Evolutionary conservation across 2,888 invertebrate species (phyloP), one percentile per base, ranked within the genome.

Genomic region (Ecdyonurus torrentis): DNA sequence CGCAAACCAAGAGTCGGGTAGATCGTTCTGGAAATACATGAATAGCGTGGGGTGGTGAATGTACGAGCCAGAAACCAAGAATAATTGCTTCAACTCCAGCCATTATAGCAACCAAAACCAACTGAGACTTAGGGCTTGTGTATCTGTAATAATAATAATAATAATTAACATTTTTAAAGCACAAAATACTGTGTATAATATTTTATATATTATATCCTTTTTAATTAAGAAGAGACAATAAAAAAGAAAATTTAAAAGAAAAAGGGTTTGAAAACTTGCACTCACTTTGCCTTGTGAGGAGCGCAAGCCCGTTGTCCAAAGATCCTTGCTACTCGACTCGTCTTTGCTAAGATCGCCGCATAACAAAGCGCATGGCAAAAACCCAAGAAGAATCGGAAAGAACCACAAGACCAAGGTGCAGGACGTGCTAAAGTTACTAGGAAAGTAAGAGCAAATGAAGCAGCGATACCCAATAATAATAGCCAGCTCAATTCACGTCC

Each of bases 281-380:
- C 72, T 60, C 71, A 76, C 68, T 73, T 74, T n/a, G 77, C 74
- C 59, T 76, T 76, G 52, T 74, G 71, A 1, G 75, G 72, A 60
- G 73, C 73, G 61, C 69, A 66, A 59, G 69, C 67, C 61, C 69
- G 68, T 25, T 72, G 73, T 69, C 76, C 77, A 71, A 81, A 81
- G 68, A 81, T 80, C 64, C 81, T 71, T 25, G 79, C 77, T 60
- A 81, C 80, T 60, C 81, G 70, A 67, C 78, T 80, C 25, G 79
- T 80, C 69, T 81, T 81, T 7, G 79, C 79, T 15, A 79, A 76
- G 22, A 81, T 74, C 10, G 80, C 77, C 0, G 79, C 76, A 68
- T 81, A 81, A 67, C 79, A 79, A 1, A 80, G 67, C 0, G 80
- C 78, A 68, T 78, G 80, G 67, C 77, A 78, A 63, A 80, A 72